Evolutionary conservation across 2,888 invertebrate genomes (phyloP), one percentile per base, ranked within the genome.

Genomic region (Margaritifera margaritifera): DNA sequence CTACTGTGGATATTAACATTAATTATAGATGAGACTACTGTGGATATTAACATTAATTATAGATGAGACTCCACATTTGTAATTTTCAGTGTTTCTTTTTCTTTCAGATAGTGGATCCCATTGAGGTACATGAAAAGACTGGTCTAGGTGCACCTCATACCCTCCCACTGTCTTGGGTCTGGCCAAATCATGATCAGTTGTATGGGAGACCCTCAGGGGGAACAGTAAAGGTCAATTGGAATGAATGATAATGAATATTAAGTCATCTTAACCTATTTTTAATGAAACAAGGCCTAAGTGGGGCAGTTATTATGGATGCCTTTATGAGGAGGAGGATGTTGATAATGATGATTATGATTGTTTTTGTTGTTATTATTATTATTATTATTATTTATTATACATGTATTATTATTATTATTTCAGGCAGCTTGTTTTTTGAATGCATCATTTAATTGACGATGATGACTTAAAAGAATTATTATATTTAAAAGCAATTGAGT

Each of bases 111-210:
- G 93, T 98, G 78, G 95, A 96, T 87, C 94, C 95, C 0, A 92
- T 93, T 24, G 94, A 95, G 84, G 92, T 98, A 88, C 93, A 93
- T 87, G 92, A 92, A 15, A 81, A 83, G 72, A 91, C 93, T 68
- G 93, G 95, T 88, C 93, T 96, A 72, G 93, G 94, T n/a, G 94
- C 94, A 64, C 97, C 96, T 0, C 99, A 99, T 87, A 98, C n/a
- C 99, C 1, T 92, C 95, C 4, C 99, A 99, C 90, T 99, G 99
- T 89, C 91, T 98, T 77, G 95, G 96, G 24, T 93, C 93, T 80
- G 98, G 98, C 0, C 94, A 97, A 86, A 94, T 99, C 74, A 96
- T 99, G 95, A 96, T 99, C 85, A 97, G 97, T 8, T 94, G 94
- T 19, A 93, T 99, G 94, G 99, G 98, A 20, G 96, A 97, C 90